These are phyloP conservation scores for Oncorhynchus nerka DNA, from an alignment of 2,113 vertebrate species.

Conservation along the genomic window DNA sequence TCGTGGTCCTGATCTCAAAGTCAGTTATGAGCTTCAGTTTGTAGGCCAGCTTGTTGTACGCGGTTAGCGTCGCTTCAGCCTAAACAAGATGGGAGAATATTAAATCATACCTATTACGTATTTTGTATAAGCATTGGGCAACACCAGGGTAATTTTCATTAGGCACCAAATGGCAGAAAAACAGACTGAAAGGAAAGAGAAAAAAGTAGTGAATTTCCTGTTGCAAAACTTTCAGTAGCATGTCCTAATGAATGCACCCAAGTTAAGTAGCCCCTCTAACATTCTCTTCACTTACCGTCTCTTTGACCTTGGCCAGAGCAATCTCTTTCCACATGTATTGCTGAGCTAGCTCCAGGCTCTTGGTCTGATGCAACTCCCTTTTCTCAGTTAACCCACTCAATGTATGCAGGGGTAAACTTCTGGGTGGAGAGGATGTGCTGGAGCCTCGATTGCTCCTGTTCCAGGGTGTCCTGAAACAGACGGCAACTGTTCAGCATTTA, in stretches of 20 bases:
- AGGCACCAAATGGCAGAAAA: no score
- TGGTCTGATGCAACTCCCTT: conserved; percentile 86
- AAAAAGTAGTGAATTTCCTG: no score
- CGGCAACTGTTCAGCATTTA: no score
- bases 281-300: conserved; percentile 73
- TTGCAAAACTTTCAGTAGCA: no score
- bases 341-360: conserved; percentile 84
- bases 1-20: conserved; percentile 85
- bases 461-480: conserved; percentile 69
- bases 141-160: no score
- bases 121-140: no score
- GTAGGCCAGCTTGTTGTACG: conserved; percentile 91
- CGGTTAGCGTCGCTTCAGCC: conserved; percentile 82
- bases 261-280: no score
- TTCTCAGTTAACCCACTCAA: conserved; percentile 92
- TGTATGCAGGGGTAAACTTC: conserved; percentile 89
- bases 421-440: conserved; percentile 85
- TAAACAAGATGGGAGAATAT: conserved; percentile 45
- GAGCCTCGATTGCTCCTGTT: conserved; percentile 81
- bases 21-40: conserved; percentile 94
- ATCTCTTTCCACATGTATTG: conserved; percentile 91
- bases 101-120: no score
- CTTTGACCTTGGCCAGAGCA: conserved; percentile 85
- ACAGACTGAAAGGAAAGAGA: no score
- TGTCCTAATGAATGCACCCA: no score